Base-by-base conservation (phyloP, 2,888 invertebrate genomes). In the Timandra comae region DNA sequence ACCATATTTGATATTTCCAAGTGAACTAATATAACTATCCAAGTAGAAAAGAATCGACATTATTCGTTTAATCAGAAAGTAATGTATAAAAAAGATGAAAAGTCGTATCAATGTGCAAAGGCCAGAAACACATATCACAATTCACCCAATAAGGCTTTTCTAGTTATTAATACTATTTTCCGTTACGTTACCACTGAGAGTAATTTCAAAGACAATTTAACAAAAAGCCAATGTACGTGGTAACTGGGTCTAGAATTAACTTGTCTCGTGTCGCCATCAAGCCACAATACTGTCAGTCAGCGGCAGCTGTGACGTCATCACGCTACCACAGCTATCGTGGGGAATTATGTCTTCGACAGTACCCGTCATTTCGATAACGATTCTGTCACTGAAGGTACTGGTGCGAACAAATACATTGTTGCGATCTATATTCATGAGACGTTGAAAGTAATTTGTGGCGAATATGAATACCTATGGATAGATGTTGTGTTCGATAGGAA, bases 391-490 rank as follows among this genome's bases (percentile, higher is more conserved):
- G 33, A 9, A 38, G 35, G 45, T 42, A 44, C 43, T 37, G 46
- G 50, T 51, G 49, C 46, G 51, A 53, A 54, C 53, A 54, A 54
- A 55, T 41, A 49, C 46, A 45, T 35, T 39, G 48, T 49, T 44
- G 44, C 33, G 46, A 61, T 63, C 52, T 60, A 55, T 64, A 64
- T 64, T 64, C 63, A 64, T 61, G 55, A 61, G 56, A 36, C 46
- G 45, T 39, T 46, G 37, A 30, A 49, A 49, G 49, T 50, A 49
- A 55, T 55, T 49, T 46, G 39, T 42, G 30, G 30, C 31, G 30
- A 37, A 35, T 29, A 42, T 38, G 38, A 42, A 42, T 35, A 38
- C 26, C 36, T 32, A 39, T 7, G 23, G 33, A 34, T 42, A 37
- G 35, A 32, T 33, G 6, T 16, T 16, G 16, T 5, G 16, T 16